Base-by-base conservation (phyloP, 2,888 invertebrate genomes). In the Seira musarum region DNA sequence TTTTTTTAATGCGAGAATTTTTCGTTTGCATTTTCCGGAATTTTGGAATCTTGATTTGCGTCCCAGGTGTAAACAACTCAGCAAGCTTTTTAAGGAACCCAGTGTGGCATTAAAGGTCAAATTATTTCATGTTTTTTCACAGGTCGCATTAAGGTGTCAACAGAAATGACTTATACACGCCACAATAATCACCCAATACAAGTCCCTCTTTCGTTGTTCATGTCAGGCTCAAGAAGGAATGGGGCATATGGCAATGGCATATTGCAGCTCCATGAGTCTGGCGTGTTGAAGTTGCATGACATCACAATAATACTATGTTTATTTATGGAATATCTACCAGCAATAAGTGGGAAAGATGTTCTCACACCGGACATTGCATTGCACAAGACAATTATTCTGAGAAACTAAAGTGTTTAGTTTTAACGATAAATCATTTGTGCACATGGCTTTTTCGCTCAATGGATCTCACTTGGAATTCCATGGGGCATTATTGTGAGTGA, bases 111-210 rank as follows among this genome's bases (percentile, higher is more conserved):
- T 65, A 66, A 35, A 74, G 66, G 74, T 65, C 66, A 65, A 74
- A 72, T 35, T 40, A 35, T 65, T 74, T 60, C 21, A 60, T 74
- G 24, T 46, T 74, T 35, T 66, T 60, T 49, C 57, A 17, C 57
- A 57, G 60, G 19, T 57, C 49, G 35, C 57, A 22, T 8, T 40
- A 66, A 67, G 74, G 74, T 74, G 74, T 74, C 74, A 74, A 60
- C 65, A 60, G 74, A 60, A 66, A 66, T 24, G 60, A 53, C 65
- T 72, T 64, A 65, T 63, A 46, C 64, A 64, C 64, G 49, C 65
- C 65, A 53, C 65, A 19, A 65, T 53, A 72, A 65, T 72, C 72
- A 30, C 72, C 15, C 17, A 13, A 65, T 40, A 24, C 61, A 71
- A 63, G 64, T 25, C 25, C 22, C 35, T 63, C 40, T 21, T 40